A percentile compares a stretch with the other conserved stretches of the same genome.
These are phyloP conservation scores for Sciurus carolinensis DNA, from an alignment of 2,797 vertebrate species.

Conservation along the genomic window DNA sequence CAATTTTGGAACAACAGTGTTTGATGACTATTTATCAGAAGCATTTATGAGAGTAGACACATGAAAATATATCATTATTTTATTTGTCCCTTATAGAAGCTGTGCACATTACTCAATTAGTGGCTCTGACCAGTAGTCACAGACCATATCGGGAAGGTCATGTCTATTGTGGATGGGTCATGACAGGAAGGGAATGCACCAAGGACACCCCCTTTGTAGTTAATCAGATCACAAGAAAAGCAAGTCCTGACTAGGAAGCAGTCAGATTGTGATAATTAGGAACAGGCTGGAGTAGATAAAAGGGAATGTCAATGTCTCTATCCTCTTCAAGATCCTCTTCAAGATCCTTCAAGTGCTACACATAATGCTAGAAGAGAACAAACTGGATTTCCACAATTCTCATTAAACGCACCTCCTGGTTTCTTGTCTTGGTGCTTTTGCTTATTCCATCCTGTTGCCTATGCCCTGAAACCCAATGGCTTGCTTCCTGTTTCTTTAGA, in stretches of 20 bases:
- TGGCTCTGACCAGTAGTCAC: not conserved
- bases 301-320: not conserved
- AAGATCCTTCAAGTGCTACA: not conserved
- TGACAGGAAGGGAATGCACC: not conserved
- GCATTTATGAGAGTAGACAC: not conserved
- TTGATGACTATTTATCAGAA: not conserved
- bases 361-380: not conserved
- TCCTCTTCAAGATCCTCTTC: not conserved
- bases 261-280: not conserved
- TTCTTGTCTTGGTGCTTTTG: not conserved
- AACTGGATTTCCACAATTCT: not conserved
- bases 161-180: not conserved
- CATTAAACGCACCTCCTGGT: not conserved
- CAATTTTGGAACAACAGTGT: not conserved
- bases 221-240: not conserved
- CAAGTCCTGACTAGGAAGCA: not conserved
- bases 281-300: not conserved
- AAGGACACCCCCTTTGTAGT: not conserved
- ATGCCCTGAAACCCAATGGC: not conserved
- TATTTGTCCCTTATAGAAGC: not conserved
- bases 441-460: accelerated
- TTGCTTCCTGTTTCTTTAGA: not conserved
- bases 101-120: not conserved
- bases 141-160: not conserved
- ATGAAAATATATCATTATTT: not conserved